Evolutionary conservation across 2,888 invertebrate genomes (phyloP), one percentile per base, ranked within the genome.

Genomic region (Itoplectis maculator): DNA sequence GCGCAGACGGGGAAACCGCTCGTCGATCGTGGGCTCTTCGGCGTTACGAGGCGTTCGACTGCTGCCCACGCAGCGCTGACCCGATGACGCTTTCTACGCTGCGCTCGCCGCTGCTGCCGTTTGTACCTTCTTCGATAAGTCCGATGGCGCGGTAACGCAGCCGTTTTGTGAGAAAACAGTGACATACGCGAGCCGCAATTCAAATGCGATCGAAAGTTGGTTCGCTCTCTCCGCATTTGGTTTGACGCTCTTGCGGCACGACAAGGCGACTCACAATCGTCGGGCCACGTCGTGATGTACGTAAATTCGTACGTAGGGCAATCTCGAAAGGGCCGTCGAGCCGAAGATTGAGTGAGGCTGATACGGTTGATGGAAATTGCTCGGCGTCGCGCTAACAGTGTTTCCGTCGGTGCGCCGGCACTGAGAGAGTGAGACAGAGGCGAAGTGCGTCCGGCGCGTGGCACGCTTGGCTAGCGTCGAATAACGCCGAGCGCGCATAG

Each of bases 1-100:
- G 72, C 83, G 69, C 69, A 80, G 73, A 74, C 69, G 80, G 37
- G 61, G 23, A 9, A 29, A 45, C 56, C 65, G 66, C 76, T 65
- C 84, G 63, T n/a, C 79, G 81, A 85, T 83, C 82, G 74, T 83
- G 74, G 84, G 72, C 68, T 66, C 68, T 72, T 29, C 42, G 56
- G 66, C 42, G 42, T 49, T 69, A 37, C 54, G 70, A 70, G 47
- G n/a, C 75, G 76, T 66, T 18, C 79, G 49, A 77, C 83, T 76
- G 76, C 79, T 79, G 77, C 90, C 90, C 88, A 90, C 90, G 88
- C 86, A 73, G n/a, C 49, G 1, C 47, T 87, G 86, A 88, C 87
- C 88, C 83, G 87, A 81, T 86, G 86, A 87, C 86, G 85, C 88
- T 89, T 90, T 89, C 88, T 88, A 87, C 81, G 86, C 15, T 49